Percentiles rank a stretch among this genome's conserved stretches.
Conservation (phyloP, 1,140 invertebrate species). For the Ylistrum balloti region DNA sequence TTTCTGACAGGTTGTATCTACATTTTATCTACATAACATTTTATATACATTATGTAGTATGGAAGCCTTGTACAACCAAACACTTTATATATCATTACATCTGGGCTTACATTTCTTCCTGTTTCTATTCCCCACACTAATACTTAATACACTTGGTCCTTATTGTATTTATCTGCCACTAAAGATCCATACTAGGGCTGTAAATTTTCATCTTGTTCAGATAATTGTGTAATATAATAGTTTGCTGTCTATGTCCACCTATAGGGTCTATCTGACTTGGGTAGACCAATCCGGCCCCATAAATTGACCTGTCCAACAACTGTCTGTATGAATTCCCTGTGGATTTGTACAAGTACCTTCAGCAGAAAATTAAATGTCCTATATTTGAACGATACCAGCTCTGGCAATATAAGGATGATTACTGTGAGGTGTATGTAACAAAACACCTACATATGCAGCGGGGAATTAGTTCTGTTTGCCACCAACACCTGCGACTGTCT, state of each 20-base stretch:
- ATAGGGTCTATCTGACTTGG: background rate
- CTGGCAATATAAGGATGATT: background rate
- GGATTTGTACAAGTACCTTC: background rate
- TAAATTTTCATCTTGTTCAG: background rate
- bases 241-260: background rate
- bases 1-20: background rate
- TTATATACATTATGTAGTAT: no score
- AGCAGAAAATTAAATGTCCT: slow-evolving; percentile 21
- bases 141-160: background rate
- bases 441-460: background rate
- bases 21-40: background rate
- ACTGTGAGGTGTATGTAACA: background rate
- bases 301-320: background rate
- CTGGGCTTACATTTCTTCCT: background rate
- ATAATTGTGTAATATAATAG: slow-evolving; percentile 15
- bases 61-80: no score
- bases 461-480: background rate
- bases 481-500: background rate
- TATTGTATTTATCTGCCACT: slow-evolving; percentile 6
- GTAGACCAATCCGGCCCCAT: background rate
- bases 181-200: background rate
- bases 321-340: background rate
- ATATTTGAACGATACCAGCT: background rate
- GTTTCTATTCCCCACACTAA: background rate
- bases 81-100: no score